These are phyloP conservation scores for Orchesella flavescens DNA, from an alignment of 2,888 invertebrate genomes.

Conservation along the genomic window DNA sequence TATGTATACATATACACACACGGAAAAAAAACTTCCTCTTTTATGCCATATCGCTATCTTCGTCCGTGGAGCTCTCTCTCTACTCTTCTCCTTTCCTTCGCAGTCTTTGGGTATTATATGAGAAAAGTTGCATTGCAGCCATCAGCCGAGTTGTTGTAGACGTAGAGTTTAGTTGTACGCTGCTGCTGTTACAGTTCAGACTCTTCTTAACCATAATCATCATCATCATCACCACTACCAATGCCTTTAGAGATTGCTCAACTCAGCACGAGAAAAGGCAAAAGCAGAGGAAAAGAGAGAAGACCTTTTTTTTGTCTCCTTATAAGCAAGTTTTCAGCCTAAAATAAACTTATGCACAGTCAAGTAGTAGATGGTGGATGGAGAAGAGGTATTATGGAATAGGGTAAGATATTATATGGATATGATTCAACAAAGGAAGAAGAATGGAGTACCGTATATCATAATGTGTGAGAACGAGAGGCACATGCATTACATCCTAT, in stretches of 20 bases:
- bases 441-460: too few relatives aligned
- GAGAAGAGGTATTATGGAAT: constrained; percentile 16
- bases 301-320: neutral
- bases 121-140: neutral
- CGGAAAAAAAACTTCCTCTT: constrained; percentile 21
- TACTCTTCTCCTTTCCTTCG: constrained; percentile 4
- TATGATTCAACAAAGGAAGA: too few relatives aligned
- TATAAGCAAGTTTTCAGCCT: too few relatives aligned
- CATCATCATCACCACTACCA: too few relatives aligned
- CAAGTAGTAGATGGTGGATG: neutral
- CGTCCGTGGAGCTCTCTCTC: neutral
- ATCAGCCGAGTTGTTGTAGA: neutral
- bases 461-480: too few relatives aligned
- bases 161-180: neutral
- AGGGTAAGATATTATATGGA: constrained; percentile 2
- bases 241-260: constrained; percentile 44
- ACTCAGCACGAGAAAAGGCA: constrained; percentile 44
- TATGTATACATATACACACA: neutral
- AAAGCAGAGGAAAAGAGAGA: constrained; percentile 4
- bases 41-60: constrained; percentile 12
- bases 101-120: neutral
- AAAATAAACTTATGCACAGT: neutral
- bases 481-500: too few relatives aligned
- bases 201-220: too few relatives aligned
- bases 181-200: neutral